Conservation (phyloP, 1,140 invertebrate species). For the Macrocentrus cingulum region DNA sequence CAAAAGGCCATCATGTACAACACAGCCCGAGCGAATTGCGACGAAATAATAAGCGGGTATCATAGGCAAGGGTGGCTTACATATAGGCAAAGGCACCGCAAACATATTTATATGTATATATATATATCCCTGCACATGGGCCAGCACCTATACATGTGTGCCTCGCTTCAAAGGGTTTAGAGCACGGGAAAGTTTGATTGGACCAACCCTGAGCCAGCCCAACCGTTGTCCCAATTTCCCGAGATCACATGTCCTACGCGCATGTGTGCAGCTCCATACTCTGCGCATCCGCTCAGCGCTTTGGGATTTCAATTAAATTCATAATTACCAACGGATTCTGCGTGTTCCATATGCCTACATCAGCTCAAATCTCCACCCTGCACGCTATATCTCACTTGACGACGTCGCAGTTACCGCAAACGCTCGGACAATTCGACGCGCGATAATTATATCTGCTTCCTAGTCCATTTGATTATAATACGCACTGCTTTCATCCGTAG, state of each 20-base stretch:
- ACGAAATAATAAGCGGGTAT: constrained; percentile 28
- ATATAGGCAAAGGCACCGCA: constrained; percentile 3
- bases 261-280: background rate
- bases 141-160: background rate
- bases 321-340: constrained; percentile 13
- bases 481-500: no score
- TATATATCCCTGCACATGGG: background rate
- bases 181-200: constrained; percentile 29
- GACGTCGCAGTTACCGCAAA: background rate
- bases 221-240: constrained; percentile 25
- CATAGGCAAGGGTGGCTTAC: constrained; percentile 16
- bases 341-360: background rate
- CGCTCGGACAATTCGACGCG: constrained; percentile 12
- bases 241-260: constrained; percentile 8
- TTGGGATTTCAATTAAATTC: constrained; percentile 23
- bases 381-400: background rate
- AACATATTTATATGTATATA: background rate
- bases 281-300: constrained; percentile 1
- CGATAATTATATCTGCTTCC: constrained; percentile 14
- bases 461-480: no score
- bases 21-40: constrained; percentile 20
- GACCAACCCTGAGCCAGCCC: constrained; percentile 22
- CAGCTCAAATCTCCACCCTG: background rate
- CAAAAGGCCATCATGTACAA: background rate
- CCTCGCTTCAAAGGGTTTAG: constrained; percentile 18